Conservation (phyloP, 2,888 invertebrate species). For the Cheilosia grossa region DNA sequence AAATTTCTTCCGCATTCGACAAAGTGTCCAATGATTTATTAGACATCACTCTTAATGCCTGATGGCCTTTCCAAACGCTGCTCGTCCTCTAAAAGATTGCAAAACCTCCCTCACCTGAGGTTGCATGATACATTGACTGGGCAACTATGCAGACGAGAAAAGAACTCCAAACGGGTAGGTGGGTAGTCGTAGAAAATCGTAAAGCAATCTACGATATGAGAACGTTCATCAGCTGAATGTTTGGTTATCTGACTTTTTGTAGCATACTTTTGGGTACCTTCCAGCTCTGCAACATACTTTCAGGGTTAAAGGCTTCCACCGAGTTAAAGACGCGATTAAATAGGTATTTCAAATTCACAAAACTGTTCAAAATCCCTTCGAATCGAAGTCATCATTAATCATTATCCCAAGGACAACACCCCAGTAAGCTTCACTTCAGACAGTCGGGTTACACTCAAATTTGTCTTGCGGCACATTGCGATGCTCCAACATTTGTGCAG, state of each 20-base stretch:
- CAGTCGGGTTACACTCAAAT: conserved; percentile 63
- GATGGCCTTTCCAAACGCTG: background rate
- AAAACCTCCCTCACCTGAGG: conserved; percentile 50
- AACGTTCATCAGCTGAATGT: conserved; percentile 30
- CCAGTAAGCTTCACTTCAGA: conserved; percentile 42
- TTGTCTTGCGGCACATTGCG: conserved; percentile 54
- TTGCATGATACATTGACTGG: conserved; percentile 50
- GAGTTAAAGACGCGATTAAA: conserved; percentile 47
- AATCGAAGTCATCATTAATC: conserved; percentile 57
- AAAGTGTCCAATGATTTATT: conserved; percentile 56
- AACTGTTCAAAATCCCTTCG: conserved; percentile 36
- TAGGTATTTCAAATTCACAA: conserved; percentile 41
- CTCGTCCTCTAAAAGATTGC: conserved; percentile 35
- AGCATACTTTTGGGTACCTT: conserved; percentile 46
- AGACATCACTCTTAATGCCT: conserved; percentile 36
- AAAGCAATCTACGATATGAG: conserved; percentile 63
- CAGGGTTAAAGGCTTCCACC: conserved; percentile 25
- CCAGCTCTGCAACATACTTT: conserved; percentile 9
- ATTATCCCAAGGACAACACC: conserved; percentile 30
- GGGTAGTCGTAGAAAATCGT: conserved; percentile 49
- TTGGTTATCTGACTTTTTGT: conserved; percentile 6
- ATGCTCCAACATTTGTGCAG: conserved; percentile 35
- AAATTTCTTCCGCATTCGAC: conserved; percentile 18
- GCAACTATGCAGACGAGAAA: background rate
- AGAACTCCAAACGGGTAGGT: background rate